Conservation (phyloP, 2,888 invertebrate species). For the Limnephilus lunatus region DNA sequence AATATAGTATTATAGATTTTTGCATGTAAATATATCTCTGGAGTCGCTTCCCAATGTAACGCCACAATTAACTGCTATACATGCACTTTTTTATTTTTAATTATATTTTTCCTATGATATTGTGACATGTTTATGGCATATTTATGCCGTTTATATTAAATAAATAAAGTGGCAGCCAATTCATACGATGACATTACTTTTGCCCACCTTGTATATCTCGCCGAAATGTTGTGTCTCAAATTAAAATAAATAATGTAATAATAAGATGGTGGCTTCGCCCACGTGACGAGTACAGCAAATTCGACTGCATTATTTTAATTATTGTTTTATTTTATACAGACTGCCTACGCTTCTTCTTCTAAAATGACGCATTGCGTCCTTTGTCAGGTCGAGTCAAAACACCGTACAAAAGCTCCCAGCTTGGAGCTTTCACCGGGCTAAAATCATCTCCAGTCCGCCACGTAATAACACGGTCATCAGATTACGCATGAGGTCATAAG, state of each 20-base stretch:
- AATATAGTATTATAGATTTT: too few relatives aligned
- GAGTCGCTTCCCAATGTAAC: too few relatives aligned
- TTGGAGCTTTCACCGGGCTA: slow-evolving; percentile 19
- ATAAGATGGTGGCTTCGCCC: background rate
- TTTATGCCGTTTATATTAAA: too few relatives aligned
- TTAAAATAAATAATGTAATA: background rate
- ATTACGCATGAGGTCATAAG: background rate
- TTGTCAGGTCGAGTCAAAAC: slow-evolving; percentile 19
- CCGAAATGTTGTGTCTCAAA: background rate
- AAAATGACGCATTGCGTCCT: slow-evolving; percentile 46
- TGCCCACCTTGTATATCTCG: background rate
- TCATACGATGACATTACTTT: too few relatives aligned
- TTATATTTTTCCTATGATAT: too few relatives aligned
- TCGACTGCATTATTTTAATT: slow-evolving; percentile 26
- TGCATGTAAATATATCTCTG: too few relatives aligned
- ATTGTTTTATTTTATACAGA: background rate
- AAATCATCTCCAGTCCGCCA: slow-evolving; percentile 7
- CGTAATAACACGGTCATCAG: background rate
- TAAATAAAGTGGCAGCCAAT: too few relatives aligned
- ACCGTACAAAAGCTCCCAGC: background rate
- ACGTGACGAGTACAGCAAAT: slow-evolving; percentile 6
- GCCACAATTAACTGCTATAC: too few relatives aligned
- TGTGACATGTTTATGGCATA: too few relatives aligned
- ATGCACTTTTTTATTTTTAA: too few relatives aligned
- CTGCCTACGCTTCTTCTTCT: slow-evolving; percentile 27